Evolutionary conservation across 2,797 vertebrate species (phyloP).

Genomic region (Sebastes vulpes): DNA sequence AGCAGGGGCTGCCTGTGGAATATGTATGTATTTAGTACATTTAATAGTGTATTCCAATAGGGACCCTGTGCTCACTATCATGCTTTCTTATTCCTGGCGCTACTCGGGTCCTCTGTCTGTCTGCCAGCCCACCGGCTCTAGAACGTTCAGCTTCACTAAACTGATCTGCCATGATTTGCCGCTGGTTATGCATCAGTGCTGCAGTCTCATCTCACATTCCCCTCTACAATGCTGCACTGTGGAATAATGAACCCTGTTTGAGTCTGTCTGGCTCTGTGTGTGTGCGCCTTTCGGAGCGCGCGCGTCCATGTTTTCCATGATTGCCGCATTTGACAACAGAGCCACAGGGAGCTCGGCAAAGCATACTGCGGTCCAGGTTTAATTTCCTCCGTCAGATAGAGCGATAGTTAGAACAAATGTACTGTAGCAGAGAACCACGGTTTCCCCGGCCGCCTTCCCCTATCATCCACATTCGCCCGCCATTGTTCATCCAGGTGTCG

Average conservation of each 20-base stretch:
- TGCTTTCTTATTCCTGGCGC: slow-evolving; percentile 61
- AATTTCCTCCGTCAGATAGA: slow-evolving; percentile 85
- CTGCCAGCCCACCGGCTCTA: slow-evolving; percentile 76
- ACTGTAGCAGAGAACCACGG: slow-evolving; percentile 74
- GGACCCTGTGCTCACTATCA: slow-evolving; percentile 40
- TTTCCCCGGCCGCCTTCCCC: slow-evolving; percentile 46
- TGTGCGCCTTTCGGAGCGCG: slow-evolving; percentile 25
- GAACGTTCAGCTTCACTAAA: slow-evolving; percentile 85
- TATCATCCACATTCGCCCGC: slow-evolving; percentile 22
- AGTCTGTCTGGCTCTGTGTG: slow-evolving; percentile 58
- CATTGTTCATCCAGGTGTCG: slow-evolving; percentile 60
- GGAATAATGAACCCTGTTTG: slow-evolving; percentile 84
- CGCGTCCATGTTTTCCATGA: slow-evolving; percentile 74
- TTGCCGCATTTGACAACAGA: slow-evolving; percentile 85
- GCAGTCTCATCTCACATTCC: slow-evolving; percentile 84
- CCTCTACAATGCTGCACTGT: slow-evolving; percentile 80
- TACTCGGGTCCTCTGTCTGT: slow-evolving; percentile 63
- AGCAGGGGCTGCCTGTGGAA: background rate
- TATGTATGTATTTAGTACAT: slow-evolving; percentile 28
- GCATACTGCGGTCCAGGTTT: slow-evolving; percentile 83
- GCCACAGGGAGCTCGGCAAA: slow-evolving; percentile 83
- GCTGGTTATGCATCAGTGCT: slow-evolving; percentile 84
- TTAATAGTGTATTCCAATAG: slow-evolving; percentile 14
- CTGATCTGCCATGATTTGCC: slow-evolving; percentile 86
- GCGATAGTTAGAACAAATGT: slow-evolving; percentile 84